Conservation (phyloP, 2,113 vertebrate species). For the Petrocephalus zakoni region DNA sequence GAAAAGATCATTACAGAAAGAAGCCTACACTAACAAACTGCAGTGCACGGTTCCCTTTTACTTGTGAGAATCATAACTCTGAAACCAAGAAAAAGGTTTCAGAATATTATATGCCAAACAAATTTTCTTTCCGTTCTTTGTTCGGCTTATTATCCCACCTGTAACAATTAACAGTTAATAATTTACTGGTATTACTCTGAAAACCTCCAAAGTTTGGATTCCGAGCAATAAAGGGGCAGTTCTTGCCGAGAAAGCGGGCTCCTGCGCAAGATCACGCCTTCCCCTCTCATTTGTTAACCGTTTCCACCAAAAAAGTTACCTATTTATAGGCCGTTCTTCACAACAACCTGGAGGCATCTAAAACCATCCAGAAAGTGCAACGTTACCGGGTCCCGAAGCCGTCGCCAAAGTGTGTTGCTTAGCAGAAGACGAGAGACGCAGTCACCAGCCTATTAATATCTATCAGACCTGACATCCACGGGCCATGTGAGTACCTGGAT, state of each 20-base stretch:
- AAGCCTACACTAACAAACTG: neutral
- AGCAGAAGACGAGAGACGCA: conserved; percentile 44
- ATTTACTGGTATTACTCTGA: conserved; percentile 4
- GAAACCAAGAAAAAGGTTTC: neutral
- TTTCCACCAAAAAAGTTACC: conserved; percentile 68
- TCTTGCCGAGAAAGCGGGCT: conserved; percentile 52
- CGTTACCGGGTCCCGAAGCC: conserved; percentile 52
- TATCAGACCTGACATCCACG: conserved; percentile 42
- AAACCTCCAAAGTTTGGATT: conserved; percentile 47
- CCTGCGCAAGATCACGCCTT: conserved; percentile 57
- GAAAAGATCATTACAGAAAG: neutral
- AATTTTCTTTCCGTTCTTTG: neutral
- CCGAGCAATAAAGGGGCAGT: conserved; percentile 44
- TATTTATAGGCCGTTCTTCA: conserved; percentile 69
- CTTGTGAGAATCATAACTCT: neutral
- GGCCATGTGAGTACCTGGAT: conserved; percentile 65
- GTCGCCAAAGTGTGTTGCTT: conserved; percentile 40
- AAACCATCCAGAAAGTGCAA: conserved; percentile 48
- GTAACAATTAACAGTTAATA: neutral
- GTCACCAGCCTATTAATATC: conserved; percentile 49
- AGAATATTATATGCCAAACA: neutral
- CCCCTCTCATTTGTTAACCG: conserved; percentile 64
- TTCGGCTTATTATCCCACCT: neutral
- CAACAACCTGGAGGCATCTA: conserved; percentile 53
- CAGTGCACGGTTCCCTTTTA: neutral